Evolutionary conservation across 2,797 vertebrate species (phyloP), one percentile per base, ranked within the genome.

Genomic region (Arremon brunneinucha): DNA sequence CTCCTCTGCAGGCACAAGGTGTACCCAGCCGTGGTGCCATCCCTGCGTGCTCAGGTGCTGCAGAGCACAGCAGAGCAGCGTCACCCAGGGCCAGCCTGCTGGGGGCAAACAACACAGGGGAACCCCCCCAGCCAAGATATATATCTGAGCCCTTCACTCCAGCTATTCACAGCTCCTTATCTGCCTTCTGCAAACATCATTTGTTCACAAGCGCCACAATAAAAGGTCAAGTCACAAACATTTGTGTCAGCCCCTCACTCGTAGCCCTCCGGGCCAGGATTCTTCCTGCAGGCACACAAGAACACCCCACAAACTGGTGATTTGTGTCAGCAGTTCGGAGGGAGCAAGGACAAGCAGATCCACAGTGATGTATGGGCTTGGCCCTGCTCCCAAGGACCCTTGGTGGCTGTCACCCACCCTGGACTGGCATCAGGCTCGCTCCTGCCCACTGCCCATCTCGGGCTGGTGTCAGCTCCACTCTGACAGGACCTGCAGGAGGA

Each of bases 51-150:
- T 12, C 68, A 24, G 57, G 50, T 16, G 37, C 30, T 52, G 57
- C 50, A 20, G 44, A 12, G 12, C 8, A 14, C 32, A 8, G 47
- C 0, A 2, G 57, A 27, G 80, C 56, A 12, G 3, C 1, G 23
- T 11, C 35, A 77, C 14, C 27, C 53, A 11, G 6, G 3, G 49
- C 41, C 34, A 50, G 41, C 49, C 80, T n/a, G 28, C 30, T 35
- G 34, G 8, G 53, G 19, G 53, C 53, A 55, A 55, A n/a, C 53
- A 22, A n/a, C 53, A 32, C 20, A 9, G 12, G 13, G 32, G 20
- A 55, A n/a, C 9, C 53, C 3, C 9, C 34, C 3, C 6, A 8
- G 37, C 0, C 26, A 16, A 14, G 12, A 3, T 0, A 1, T 0
- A 1, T 0, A 5, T 27, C 72, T 28, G 11, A 11, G 35, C 69